phyloP scores from a whole-genome alignment of 2,113 vertebrate genomes.

The Xenopus laevis region DNA sequence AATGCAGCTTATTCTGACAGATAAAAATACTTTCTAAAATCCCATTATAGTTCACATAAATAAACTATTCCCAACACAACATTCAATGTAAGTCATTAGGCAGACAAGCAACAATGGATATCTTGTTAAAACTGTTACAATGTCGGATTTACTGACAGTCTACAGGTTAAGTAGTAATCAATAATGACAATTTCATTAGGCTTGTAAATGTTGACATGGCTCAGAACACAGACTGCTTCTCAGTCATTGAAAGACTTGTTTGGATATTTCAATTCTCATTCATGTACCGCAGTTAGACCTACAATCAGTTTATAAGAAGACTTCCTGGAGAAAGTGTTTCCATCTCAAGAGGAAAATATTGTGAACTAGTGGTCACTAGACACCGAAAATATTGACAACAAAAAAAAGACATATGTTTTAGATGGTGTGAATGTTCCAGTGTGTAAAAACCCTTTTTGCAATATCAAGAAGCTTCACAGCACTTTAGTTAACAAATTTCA shows the following conservation, averaged over 20 bases:
- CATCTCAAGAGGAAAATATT: constrained; percentile 54
- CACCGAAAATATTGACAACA: constrained; percentile 36
- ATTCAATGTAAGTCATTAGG: constrained; percentile 7
- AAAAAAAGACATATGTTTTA: constrained; percentile 56
- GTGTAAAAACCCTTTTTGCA: constrained; percentile 69
- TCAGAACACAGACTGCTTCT: constrained; percentile 41
- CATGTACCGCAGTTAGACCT: constrained; percentile 46
- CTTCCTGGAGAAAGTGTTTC: constrained; percentile 52
- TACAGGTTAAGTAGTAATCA: constrained; percentile 38
- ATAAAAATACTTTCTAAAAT: too few species aligned
- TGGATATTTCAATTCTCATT: too few species aligned
- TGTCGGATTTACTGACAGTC: constrained; percentile 15
- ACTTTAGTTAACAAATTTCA: constrained; percentile 64
- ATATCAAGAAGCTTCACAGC: constrained; percentile 60
- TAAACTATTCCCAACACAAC: not conserved
- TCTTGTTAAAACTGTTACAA: constrained; percentile 25
- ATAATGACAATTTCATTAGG: constrained; percentile 59
- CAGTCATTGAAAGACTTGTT: constrained; percentile 46
- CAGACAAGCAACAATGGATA: constrained; percentile 23
- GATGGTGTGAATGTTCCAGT: constrained; percentile 70
- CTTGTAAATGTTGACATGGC: constrained; percentile 48
- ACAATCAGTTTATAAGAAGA: constrained; percentile 61
- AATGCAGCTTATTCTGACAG: too few species aligned
- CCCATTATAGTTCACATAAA: not conserved
- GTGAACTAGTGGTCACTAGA: constrained; percentile 52